These are phyloP conservation scores for Hydrotaea cyrtoneurina DNA, from an alignment of 2,888 invertebrate species.

Conservation along the genomic window DNA sequence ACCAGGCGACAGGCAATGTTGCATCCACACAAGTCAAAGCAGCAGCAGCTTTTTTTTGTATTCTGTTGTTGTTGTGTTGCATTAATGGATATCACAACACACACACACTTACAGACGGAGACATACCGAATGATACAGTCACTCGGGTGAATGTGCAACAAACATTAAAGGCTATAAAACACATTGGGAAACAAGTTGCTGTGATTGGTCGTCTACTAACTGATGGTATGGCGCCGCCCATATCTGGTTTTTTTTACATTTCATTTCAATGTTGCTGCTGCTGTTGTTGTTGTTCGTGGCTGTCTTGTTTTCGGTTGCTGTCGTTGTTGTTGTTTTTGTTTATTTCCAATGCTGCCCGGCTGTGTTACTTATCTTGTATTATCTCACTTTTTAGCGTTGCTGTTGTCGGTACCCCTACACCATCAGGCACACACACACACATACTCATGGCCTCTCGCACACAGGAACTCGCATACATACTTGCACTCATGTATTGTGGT, in stretches of 20 bases:
- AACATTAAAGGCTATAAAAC: constrained; percentile 69
- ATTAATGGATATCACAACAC: constrained; percentile 65
- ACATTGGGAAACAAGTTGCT: constrained; percentile 70
- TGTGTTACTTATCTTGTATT: constrained; percentile 71
- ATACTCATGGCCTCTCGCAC: not conserved
- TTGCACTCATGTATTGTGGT: constrained; percentile 15
- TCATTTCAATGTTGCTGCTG: constrained; percentile 45
- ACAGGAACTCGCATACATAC: constrained; percentile 45
- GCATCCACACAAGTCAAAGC: constrained; percentile 63
- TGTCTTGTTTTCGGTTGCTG: constrained; percentile 42
- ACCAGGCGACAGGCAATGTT: constrained; percentile 19
- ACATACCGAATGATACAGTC: constrained; percentile 15
- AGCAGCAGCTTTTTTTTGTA: constrained; percentile 50
- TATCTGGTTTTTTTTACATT: constrained; percentile 76
- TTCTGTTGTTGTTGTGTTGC: constrained; percentile 66
- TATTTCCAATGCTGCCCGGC: constrained; percentile 63
- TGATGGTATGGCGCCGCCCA: constrained; percentile 80
- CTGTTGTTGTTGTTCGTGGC: constrained; percentile 51
- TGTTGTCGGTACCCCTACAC: constrained; percentile 48
- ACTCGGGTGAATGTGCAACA: constrained; percentile 61
- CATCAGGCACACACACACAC: constrained; percentile 46
- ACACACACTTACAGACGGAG: constrained; percentile 16
- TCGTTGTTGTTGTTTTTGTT: constrained; percentile 29
- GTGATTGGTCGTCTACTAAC: constrained; percentile 79
- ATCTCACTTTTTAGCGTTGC: constrained; percentile 68